Conservation (phyloP, 2,797 vertebrate species). For the Zalophus californianus region DNA sequence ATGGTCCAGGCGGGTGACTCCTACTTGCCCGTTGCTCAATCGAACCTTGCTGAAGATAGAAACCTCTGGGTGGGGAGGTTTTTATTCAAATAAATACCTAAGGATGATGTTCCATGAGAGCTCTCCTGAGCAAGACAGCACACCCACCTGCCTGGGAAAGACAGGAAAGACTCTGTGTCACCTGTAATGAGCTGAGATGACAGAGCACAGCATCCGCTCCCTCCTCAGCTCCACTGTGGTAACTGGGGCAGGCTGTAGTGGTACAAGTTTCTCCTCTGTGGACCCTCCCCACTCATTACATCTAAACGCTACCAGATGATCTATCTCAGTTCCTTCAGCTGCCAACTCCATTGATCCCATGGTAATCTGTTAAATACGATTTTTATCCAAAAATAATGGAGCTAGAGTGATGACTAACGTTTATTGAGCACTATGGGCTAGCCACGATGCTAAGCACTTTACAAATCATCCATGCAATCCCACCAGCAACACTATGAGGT, state of each 20-base stretch:
- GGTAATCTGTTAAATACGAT: background rate
- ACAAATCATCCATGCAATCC: background rate
- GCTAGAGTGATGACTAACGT: background rate
- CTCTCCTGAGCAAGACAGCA: background rate
- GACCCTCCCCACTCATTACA: background rate
- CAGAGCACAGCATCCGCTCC: background rate
- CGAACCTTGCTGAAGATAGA: conserved; percentile 52
- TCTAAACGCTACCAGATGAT: background rate
- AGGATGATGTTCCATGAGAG: conserved; percentile 1
- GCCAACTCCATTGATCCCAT: background rate
- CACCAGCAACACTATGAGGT: background rate
- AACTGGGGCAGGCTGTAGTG: background rate
- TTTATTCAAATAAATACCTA: conserved; percentile 74
- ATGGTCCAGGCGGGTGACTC: conserved; percentile 61
- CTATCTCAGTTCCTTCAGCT: conserved; percentile 10
- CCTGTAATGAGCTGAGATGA: background rate
- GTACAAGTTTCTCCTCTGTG: background rate
- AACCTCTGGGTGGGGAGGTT: conserved; percentile 60
- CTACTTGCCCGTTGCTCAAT: conserved; percentile 54
- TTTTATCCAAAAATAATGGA: conserved; percentile 49
- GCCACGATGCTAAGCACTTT: background rate
- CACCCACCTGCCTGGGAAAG: conserved; percentile 4
- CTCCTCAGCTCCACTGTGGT: background rate
- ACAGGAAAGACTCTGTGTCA: background rate
- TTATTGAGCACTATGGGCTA: background rate